Evolutionary conservation across 1,140 invertebrate species (phyloP).

Genomic region (Atta cephalotes): DNA sequence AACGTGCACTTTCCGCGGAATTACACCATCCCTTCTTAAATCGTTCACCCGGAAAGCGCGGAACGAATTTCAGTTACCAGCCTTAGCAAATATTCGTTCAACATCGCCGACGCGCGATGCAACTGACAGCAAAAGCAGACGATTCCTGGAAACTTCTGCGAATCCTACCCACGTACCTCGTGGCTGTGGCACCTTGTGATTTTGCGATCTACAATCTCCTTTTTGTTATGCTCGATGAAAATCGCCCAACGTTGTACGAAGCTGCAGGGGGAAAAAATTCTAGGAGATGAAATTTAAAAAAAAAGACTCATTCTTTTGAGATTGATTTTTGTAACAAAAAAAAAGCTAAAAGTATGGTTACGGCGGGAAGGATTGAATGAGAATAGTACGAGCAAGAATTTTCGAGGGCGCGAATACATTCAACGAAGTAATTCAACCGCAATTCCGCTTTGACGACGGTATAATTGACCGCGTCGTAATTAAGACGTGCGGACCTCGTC

Average conservation of each 20-base stretch:
- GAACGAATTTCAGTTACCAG: conserved; percentile 74
- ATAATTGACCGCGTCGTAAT: conserved; percentile 82
- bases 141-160: conserved; percentile 53
- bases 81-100: conserved; percentile 74
- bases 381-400: conserved; percentile 1
- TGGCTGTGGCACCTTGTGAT: conserved; percentile 73
- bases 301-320: conserved; percentile 9
- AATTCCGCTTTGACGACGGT: conserved; percentile 74
- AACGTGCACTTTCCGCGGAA: conserved; percentile 56
- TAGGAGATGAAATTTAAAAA: background rate
- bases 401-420: background rate
- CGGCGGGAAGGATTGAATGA: background rate
- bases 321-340: conserved; percentile 21
- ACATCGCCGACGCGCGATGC: conserved; percentile 69
- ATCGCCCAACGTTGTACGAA: conserved; percentile 32
- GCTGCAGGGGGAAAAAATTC: background rate
- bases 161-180: conserved; percentile 71
- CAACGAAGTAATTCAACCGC: conserved; percentile 18
- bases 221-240: conserved; percentile 69
- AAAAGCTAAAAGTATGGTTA: background rate
- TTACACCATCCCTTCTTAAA: conserved; percentile 70
- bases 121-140: conserved; percentile 71
- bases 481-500: conserved; percentile 65
- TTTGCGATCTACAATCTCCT: conserved; percentile 64
- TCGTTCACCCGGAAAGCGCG: conserved; percentile 43